phyloP scores from a whole-genome alignment of 2,113 vertebrate genomes.

The Rhabdomys dilectus region DNA sequence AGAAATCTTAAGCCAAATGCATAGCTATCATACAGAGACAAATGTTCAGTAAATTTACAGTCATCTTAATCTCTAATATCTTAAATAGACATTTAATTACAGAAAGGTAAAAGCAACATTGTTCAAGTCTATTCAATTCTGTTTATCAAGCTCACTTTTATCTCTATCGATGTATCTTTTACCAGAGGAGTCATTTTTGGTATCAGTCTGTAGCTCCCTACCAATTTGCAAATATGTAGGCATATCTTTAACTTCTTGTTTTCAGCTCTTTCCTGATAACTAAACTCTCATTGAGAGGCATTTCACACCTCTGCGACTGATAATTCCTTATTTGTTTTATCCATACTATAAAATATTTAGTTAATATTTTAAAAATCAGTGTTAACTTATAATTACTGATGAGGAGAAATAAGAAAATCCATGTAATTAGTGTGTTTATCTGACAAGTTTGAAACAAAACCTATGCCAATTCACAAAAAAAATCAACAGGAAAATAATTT shows the following conservation, averaged over 20 bases:
- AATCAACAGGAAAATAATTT: neutral
- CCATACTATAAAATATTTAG: neutral
- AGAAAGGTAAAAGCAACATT: neutral
- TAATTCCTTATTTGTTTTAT: neutral
- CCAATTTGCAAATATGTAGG: neutral
- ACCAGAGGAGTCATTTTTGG: neutral
- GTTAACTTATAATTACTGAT: neutral
- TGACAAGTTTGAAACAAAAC: slow-evolving; percentile 22
- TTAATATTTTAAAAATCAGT: neutral
- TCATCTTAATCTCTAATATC: neutral
- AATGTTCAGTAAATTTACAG: neutral
- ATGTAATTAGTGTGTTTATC: neutral
- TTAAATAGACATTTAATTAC: neutral
- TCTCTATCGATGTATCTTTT: neutral
- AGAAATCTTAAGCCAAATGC: neutral
- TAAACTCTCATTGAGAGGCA: neutral
- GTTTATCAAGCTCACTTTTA: neutral
- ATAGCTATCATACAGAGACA: neutral
- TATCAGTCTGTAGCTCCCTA: neutral
- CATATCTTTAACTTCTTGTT: neutral
- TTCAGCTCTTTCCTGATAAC: neutral
- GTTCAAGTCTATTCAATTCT: neutral
- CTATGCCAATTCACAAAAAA: neutral
- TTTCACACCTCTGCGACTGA: neutral
- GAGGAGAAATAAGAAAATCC: neutral